Evolutionary conservation across 1,140 invertebrate genomes (phyloP).

Genomic region (Danaus plexippus): DNA sequence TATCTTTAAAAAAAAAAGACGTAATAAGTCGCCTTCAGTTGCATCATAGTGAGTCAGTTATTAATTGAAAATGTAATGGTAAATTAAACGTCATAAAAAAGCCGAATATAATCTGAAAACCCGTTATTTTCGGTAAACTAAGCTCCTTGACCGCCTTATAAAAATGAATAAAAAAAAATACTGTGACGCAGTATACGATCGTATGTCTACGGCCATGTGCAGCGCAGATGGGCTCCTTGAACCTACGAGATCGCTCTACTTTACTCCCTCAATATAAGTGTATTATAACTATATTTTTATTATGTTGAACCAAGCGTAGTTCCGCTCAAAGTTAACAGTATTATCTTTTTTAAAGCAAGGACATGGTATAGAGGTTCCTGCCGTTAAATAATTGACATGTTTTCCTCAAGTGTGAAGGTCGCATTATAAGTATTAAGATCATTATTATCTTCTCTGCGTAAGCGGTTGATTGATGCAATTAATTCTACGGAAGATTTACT

Average conservation of each 20-base stretch:
- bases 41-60: no score
- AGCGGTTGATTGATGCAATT: slow-evolving; percentile 10
- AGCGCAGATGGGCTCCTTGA: slow-evolving; percentile 52
- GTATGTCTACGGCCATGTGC: slow-evolving; percentile 57
- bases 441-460: slow-evolving; percentile 21
- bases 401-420: slow-evolving; percentile 16
- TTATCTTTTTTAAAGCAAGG: not conserved
- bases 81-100: no score
- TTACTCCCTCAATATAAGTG: slow-evolving; percentile 16
- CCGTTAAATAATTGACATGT: slow-evolving; percentile 4
- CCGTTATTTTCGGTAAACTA: slow-evolving; percentile 8
- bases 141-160: slow-evolving; percentile 48
- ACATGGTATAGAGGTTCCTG: not conserved
- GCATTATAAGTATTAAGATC: slow-evolving; percentile 16
- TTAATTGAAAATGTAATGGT: no score
- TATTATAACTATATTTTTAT: no score
- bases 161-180: slow-evolving; percentile 38
- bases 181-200: slow-evolving; percentile 44
- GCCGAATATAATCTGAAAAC: not conserved
- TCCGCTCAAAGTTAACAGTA: not conserved
- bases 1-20: no score
- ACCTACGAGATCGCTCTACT: slow-evolving; percentile 31
- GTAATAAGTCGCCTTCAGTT: no score
- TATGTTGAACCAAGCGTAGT: not conserved
- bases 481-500: slow-evolving; percentile 16